These are phyloP conservation scores for Globicephala melas DNA, from an alignment of 2,113 vertebrate species.

Conservation along the genomic window DNA sequence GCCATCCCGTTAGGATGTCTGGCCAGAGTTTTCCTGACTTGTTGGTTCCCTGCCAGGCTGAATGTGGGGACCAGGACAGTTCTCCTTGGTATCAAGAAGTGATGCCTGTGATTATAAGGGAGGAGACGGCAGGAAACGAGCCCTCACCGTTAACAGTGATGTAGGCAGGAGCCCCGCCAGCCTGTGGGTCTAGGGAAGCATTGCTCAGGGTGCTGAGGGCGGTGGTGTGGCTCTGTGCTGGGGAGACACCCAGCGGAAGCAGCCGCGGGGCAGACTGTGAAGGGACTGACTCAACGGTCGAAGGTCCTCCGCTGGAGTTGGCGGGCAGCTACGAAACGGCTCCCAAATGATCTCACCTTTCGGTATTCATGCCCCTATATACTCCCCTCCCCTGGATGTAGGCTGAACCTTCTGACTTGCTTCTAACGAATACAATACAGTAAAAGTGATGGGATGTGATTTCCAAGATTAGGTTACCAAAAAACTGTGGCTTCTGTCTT, in stretches of 20 bases:
- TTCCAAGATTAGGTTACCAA: background rate
- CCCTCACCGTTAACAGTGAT: background rate
- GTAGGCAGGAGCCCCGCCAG: background rate
- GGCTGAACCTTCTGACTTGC: background rate
- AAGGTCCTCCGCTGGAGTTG: background rate
- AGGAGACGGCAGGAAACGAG: background rate
- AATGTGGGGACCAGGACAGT: background rate
- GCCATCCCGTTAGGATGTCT: too few relatives aligned
- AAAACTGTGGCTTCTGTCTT: background rate
- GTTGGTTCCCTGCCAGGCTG: background rate
- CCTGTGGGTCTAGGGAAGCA: too few relatives aligned
- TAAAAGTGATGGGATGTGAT: background rate
- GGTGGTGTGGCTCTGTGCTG: background rate
- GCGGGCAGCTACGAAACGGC: rapidly evolving
- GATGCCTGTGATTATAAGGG: background rate
- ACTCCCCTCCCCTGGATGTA: background rate
- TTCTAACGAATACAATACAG: background rate
- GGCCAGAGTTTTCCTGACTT: background rate
- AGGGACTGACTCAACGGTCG: background rate
- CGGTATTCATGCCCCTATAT: too few relatives aligned
- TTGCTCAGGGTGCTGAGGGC: background rate
- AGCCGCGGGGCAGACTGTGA: background rate
- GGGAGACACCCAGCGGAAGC: too few relatives aligned
- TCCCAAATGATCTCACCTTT: background rate
- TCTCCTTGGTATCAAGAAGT: background rate